These are phyloP conservation scores for Pterophyllum scalare DNA, from an alignment of 2,113 vertebrate species.

Conservation along the genomic window DNA sequence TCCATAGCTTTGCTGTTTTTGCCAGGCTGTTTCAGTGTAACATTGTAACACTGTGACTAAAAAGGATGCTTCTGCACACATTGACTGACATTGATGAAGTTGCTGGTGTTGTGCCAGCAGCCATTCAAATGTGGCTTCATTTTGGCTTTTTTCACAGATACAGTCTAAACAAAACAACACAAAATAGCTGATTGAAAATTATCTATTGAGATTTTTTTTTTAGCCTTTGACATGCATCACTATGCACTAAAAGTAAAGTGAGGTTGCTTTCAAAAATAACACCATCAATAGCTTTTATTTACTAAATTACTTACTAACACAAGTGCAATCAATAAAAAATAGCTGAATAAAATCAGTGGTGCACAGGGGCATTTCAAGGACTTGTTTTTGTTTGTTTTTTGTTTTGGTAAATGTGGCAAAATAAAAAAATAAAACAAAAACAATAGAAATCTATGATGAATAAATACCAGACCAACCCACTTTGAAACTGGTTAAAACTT, in stretches of 20 bases:
- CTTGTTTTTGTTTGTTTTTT: no score
- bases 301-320: no score
- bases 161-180: neutral
- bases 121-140: neutral
- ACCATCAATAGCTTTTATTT: no score
- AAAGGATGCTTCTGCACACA: neutral
- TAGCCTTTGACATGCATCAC: neutral
- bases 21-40: neutral
- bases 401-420: no score
- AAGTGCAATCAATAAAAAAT: no score
- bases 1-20: neutral
- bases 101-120: neutral
- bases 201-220: neutral
- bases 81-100: neutral
- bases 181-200: neutral
- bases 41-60: neutral
- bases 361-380: no score
- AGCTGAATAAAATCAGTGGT: no score
- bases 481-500: no score
- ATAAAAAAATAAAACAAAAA: no score
- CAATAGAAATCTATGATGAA: no score
- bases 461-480: no score
- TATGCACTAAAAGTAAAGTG: neutral
- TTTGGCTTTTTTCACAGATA: neutral
- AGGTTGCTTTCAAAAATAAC: neutral